Conservation (phyloP, 1,140 invertebrate species). For the Drosophila jambulina region DNA sequence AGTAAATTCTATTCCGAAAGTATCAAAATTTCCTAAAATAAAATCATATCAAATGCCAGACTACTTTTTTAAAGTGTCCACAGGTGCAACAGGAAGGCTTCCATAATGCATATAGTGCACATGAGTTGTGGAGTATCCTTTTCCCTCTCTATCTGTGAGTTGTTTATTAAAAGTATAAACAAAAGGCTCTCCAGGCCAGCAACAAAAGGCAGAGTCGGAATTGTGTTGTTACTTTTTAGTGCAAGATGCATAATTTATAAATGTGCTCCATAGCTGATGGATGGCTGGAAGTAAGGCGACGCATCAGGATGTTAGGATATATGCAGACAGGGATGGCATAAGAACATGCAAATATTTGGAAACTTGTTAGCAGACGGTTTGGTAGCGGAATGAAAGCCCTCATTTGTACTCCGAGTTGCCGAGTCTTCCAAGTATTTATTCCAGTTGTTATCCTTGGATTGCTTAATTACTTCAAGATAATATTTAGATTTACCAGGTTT, state of each 20-base stretch:
- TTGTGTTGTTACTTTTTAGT: conserved; percentile 65
- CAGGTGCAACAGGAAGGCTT: conserved; percentile 64
- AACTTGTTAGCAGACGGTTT: conserved; percentile 19
- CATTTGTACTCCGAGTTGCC: too few species aligned
- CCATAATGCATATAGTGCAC: conserved; percentile 55
- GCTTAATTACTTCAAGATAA: not conserved
- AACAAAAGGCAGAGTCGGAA: conserved; percentile 62
- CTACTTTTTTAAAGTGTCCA: conserved; percentile 1
- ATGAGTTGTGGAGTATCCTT: conserved; percentile 29
- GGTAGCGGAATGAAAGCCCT: not conserved
- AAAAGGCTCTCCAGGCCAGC: conserved; percentile 29
- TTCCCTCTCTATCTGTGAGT: conserved; percentile 8
- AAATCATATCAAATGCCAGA: too few species aligned
- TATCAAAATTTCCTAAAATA: too few species aligned
- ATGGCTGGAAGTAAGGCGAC: conserved; percentile 52
- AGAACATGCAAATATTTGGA: conserved; percentile 45
- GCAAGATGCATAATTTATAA: conserved; percentile 75
- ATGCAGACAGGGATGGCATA: not conserved
- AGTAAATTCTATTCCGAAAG: not conserved
- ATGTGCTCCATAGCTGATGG: conserved; percentile 60
- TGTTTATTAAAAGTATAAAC: conserved; percentile 75
- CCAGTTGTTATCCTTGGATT: not conserved
- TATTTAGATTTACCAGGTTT: not conserved
- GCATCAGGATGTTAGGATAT: conserved; percentile 33
- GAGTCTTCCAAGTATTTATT: not conserved